Conservation (phyloP, 2,888 invertebrate genomes). For the Rhagonycha fulva region DNA sequence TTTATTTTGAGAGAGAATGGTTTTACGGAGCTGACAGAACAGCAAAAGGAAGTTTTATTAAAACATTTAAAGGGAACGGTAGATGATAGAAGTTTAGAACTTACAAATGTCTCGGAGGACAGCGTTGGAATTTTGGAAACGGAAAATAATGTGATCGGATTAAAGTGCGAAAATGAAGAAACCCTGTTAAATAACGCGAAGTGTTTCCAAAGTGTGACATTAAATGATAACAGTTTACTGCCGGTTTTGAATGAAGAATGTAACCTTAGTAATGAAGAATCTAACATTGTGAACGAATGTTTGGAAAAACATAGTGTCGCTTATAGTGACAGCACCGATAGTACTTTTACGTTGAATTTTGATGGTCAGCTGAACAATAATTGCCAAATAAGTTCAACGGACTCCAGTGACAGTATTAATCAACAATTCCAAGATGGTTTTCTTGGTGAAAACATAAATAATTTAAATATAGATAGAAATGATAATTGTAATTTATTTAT, state of each 20-base stretch:
- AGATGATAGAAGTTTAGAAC: not conserved
- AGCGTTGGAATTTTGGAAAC: not conserved
- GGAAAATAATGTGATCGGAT: not conserved
- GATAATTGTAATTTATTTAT: conserved; percentile 51
- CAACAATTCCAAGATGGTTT: conserved; percentile 2
- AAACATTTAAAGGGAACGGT: conserved; percentile 35
- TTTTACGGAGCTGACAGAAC: conserved; percentile 52
- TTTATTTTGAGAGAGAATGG: conserved; percentile 61
- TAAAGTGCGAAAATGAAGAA: not conserved
- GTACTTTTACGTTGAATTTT: conserved; percentile 16
- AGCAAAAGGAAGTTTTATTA: conserved; percentile 48
- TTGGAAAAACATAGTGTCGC: conserved; percentile 45
- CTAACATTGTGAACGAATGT: conserved; percentile 44
- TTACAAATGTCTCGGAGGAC: not conserved
- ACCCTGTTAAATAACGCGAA: not conserved
- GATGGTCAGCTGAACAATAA: conserved; percentile 6
- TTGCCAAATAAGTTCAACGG: conserved; percentile 10
- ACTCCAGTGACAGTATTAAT: conserved; percentile 39
- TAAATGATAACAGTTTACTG: conserved; percentile 37
- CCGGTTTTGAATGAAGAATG: conserved; percentile 35
- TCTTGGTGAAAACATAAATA: conserved; percentile 6
- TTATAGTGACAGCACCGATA: conserved; percentile 1
- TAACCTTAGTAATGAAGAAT: not conserved
- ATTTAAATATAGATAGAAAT: conserved; percentile 37
- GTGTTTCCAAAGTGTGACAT: conserved; percentile 35